Evolutionary conservation across 2,113 vertebrate species (phyloP).

Genomic region (Lamprotornis superbus): DNA sequence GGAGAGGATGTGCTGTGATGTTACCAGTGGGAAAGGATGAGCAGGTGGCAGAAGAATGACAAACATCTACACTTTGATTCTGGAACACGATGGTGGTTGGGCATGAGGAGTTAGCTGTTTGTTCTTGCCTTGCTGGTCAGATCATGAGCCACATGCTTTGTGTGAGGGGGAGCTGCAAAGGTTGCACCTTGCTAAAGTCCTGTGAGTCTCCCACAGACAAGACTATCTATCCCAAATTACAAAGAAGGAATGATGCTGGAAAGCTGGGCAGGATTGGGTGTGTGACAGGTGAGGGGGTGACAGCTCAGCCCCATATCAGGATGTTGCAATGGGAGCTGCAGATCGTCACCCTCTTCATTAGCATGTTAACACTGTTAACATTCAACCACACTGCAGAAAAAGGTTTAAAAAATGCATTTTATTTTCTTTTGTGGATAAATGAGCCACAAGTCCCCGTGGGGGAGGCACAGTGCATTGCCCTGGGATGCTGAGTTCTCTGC

Average conservation of each 20-base stretch:
- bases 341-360: fast-evolving
- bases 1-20: neutral
- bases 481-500: fast-evolving
- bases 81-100: neutral
- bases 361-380: neutral
- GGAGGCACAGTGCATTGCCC: neutral
- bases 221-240: neutral
- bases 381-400: neutral
- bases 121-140: neutral
- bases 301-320: neutral
- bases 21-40: neutral
- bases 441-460: fast-evolving
- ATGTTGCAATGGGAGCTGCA: neutral
- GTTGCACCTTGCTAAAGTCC: neutral
- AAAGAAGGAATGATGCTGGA: neutral
- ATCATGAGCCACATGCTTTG: fast-evolving
- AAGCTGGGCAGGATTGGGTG: neutral
- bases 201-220: neutral
- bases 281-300: neutral
- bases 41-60: neutral
- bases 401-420: neutral
- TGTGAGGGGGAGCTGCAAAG: neutral
- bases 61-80: neutral
- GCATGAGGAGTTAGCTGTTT: neutral
- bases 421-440: neutral